Evolutionary conservation across 64 coral and sea anemone species (phyloP).

Genomic region (Pocillopora damicornis): DNA sequence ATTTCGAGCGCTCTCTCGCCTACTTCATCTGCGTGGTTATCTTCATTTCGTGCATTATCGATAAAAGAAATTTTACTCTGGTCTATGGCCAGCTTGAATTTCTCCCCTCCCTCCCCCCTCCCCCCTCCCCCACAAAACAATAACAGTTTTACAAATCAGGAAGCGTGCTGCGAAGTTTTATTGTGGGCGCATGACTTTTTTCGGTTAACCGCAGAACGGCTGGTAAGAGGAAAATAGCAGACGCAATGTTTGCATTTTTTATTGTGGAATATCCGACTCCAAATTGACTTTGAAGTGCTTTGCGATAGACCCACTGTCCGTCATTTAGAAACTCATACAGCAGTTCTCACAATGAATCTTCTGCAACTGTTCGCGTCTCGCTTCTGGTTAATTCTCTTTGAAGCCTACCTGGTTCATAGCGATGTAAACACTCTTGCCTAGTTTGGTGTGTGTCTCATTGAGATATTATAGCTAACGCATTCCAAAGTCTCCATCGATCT

Average conservation of each 20-base stretch:
- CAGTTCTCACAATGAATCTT: no score
- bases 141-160: neutral
- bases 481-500: no score
- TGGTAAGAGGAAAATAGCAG: neutral
- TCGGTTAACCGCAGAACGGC: neutral
- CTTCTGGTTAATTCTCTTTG: no score
- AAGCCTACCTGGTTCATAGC: no score
- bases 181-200: neutral
- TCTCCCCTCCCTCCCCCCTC: neutral
- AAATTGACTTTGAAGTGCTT: no score
- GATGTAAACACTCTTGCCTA: no score
- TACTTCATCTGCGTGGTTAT: neutral
- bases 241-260: neutral
- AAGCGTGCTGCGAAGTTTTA: neutral
- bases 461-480: no score
- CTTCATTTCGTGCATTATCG: neutral
- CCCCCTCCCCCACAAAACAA: neutral
- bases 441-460: no score
- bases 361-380: no score
- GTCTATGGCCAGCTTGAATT: neutral
- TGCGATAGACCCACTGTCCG: no score
- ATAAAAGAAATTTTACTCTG: neutral
- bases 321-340: no score
- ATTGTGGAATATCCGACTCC: neutral
- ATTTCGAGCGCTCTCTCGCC: neutral